Base-by-base conservation (phyloP, 2,113 vertebrate species). In the Spilogale gracilis region DNA sequence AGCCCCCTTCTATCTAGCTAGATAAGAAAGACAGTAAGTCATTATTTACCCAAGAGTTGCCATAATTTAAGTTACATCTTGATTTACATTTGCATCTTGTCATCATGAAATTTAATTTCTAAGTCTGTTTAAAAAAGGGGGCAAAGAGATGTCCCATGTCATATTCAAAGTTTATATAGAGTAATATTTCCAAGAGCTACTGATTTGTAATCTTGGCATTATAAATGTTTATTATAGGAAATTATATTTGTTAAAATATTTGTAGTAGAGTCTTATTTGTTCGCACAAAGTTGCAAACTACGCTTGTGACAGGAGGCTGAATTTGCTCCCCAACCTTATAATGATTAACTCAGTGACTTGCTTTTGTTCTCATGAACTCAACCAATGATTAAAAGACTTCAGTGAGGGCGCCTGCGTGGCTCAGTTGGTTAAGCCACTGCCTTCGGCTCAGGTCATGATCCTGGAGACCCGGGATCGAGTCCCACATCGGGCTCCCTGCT, bases 51-150 rank as follows among this genome's bases (percentile, higher is more conserved):
- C n/a, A 67, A 84, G 67, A 43, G 25, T 54, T 84, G 54, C 43
- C 61, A 93, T 91, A 91, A 83, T 96, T 95, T 91, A 97, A 89
- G 79, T 65, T 61, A 83, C 61, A 88, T 76, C 30, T 82, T 60
- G 60, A 93, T 20, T 89, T 85, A 88, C 21, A 2, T 92, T n/a
- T 86, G 32, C 4, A 94, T 85, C 21, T 92, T 94, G 32, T 60
- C 5, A 76, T 89, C 13, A 81, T 61, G 58, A 89, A 93, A 43
- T 12, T 58, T 12, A 93, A 56, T 95, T 95, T 93, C 65, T 83
- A 89, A 76, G 25, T 86, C 74, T 91, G 43, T 56, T 82, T 96
- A 65, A 61, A 90, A 48, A 94, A 87, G 61, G 20, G n/a, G 45
- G 8, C 80, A 96, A 65, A 95, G 56, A 92, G 32, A 0, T 92